phyloP scores from a whole-genome alignment of 2,797 vertebrate species.

The Hephaestus fuliginosus region DNA sequence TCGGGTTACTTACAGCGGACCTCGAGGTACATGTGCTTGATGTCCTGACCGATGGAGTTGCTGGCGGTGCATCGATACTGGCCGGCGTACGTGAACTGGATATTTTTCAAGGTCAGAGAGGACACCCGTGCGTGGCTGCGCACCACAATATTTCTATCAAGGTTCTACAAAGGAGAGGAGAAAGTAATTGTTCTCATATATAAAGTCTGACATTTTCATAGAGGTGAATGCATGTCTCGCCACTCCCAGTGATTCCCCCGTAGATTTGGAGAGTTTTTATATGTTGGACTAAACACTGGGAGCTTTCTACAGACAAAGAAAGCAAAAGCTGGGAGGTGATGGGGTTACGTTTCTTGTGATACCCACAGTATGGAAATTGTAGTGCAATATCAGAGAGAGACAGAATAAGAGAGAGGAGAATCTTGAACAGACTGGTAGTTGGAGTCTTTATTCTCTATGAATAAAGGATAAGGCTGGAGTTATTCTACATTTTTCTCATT shows the following conservation, averaged over 20 bases:
- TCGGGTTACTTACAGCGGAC: slow-evolving; percentile 92
- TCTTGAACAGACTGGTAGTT: neutral
- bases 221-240: neutral
- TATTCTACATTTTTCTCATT: neutral
- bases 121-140: slow-evolving; percentile 94
- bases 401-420: neutral
- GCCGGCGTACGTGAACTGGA: slow-evolving; percentile 96
- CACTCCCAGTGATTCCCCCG: neutral
- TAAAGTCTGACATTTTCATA: neutral
- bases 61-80: slow-evolving; percentile 94
- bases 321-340: neutral
- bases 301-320: neutral
- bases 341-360: neutral
- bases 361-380: neutral
- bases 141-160: slow-evolving; percentile 92
- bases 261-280: neutral
- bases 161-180: slow-evolving; percentile 83
- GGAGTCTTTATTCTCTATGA: neutral
- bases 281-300: neutral
- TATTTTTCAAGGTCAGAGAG: slow-evolving; percentile 94
- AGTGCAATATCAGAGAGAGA: neutral
- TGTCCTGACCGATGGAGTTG: slow-evolving; percentile 97
- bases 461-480: neutral
- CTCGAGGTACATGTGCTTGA: slow-evolving; percentile 93
- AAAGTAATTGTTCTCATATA: slow-evolving; percentile 18